Evolutionary conservation across 1,140 invertebrate species (phyloP).

Genomic region (Drosophila sturtevanti): DNA sequence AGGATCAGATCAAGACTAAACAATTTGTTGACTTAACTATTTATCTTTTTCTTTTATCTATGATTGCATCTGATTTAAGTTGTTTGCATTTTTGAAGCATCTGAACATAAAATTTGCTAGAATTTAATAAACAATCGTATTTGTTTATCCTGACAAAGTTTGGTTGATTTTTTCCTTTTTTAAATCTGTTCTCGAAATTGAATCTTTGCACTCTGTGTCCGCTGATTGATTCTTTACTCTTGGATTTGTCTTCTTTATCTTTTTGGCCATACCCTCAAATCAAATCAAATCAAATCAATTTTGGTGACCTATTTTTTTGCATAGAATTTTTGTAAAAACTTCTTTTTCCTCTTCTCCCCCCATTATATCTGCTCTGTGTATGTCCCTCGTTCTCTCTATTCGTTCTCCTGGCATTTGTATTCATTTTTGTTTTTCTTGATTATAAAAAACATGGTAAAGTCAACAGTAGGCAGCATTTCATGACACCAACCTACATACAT

Average conservation of each 20-base stretch:
- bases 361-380: too few species aligned
- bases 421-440: not conserved
- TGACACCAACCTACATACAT: not conserved
- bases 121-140: not conserved
- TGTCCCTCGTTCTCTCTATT: not conserved
- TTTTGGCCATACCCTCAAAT: not conserved
- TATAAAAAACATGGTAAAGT: constrained; percentile 2
- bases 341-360: not conserved
- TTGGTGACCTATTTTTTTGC: not conserved
- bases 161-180: too few species aligned
- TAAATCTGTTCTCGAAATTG: not conserved
- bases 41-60: too few species aligned
- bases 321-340: too few species aligned
- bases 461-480: constrained; percentile 4
- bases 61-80: too few species aligned
- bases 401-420: not conserved
- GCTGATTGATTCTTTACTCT: constrained; percentile 6
- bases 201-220: not conserved
- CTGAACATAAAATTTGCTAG: too few species aligned
- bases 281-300: constrained; percentile 1
- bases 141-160: not conserved
- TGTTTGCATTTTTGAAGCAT: too few species aligned
- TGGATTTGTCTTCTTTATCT: not conserved
- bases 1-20: too few species aligned
- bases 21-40: too few species aligned